Percentiles rank a stretch among this genome's conserved stretches.
Conservation (phyloP, 2,888 invertebrate species). For the Poecilobothrus nobilitatus region DNA sequence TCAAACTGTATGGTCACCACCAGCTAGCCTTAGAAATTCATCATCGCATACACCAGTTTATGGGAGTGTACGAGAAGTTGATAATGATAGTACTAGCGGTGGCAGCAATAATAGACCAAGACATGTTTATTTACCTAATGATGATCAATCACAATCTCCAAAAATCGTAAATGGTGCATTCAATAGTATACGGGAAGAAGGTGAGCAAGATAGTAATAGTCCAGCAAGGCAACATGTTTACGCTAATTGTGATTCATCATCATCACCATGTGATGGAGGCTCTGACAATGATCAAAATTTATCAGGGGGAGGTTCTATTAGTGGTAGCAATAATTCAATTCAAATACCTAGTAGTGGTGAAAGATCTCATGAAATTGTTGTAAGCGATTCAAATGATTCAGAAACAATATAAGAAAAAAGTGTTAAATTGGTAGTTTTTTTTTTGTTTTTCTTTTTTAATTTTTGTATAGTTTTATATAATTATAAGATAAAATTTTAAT, state of each 20-base stretch:
- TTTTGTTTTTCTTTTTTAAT: neutral
- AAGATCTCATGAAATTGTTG: neutral
- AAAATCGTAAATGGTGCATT: constrained; percentile 41
- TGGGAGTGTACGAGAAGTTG: constrained; percentile 41
- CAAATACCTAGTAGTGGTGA: neutral
- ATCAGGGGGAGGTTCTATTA: neutral
- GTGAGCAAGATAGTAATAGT: constrained; percentile 16
- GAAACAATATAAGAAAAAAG: neutral
- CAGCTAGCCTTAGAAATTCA: constrained; percentile 40
- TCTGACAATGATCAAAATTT: neutral
- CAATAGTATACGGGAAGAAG: constrained; percentile 39
- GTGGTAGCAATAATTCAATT: neutral
- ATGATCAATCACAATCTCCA: constrained; percentile 37
- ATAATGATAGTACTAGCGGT: constrained; percentile 36
- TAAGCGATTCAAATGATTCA: constrained; percentile 1
- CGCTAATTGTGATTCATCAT: constrained; percentile 41
- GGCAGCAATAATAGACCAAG: constrained; percentile 29
- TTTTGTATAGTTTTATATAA: neutral
- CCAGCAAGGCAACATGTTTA: constrained; percentile 34
- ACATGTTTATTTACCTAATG: constrained; percentile 43
- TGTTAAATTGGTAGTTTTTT: neutral
- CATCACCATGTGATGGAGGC: constrained; percentile 30
- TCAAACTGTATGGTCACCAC: constrained; percentile 44
- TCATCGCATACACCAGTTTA: constrained; percentile 42
- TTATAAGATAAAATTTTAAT: neutral